Evolutionary conservation across 2,797 vertebrate species (phyloP).

Genomic region (Clangula hyemalis): DNA sequence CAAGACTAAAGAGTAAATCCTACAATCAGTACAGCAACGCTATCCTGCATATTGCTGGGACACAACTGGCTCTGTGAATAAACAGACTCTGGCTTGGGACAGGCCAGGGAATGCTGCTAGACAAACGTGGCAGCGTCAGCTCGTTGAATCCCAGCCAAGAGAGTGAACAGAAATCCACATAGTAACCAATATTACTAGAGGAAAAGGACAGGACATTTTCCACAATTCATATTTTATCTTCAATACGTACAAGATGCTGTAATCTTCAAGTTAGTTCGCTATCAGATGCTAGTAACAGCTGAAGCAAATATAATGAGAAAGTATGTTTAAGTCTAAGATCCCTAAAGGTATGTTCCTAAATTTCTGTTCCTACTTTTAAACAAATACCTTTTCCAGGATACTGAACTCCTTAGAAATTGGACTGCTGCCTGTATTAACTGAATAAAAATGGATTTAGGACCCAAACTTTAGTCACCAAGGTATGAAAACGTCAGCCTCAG

Average conservation of each 20-base stretch:
- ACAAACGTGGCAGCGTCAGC: neutral
- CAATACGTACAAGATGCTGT: neutral
- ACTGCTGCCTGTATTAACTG: neutral
- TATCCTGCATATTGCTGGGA: fast-evolving
- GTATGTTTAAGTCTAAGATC: neutral
- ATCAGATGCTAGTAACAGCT: neutral
- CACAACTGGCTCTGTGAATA: neutral
- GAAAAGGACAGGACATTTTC: neutral
- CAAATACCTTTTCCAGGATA: neutral
- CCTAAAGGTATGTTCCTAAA: neutral
- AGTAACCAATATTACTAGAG: fast-evolving
- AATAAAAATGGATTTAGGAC: neutral
- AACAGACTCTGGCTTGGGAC: neutral
- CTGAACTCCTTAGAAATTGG: neutral
- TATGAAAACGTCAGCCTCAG: slow-evolving; percentile 13
- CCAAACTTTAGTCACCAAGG: neutral
- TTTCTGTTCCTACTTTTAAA: neutral
- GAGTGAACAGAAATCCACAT: fast-evolving
- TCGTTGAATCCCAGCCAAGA: neutral
- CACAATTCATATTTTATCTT: neutral
- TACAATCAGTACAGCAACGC: neutral
- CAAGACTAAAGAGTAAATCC: neutral
- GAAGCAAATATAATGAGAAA: neutral
- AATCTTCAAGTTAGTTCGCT: neutral
- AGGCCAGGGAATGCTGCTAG: fast-evolving